Evolutionary conservation across 2,113 vertebrate species (phyloP).

Genomic region (Thamnaconus septentrionalis): DNA sequence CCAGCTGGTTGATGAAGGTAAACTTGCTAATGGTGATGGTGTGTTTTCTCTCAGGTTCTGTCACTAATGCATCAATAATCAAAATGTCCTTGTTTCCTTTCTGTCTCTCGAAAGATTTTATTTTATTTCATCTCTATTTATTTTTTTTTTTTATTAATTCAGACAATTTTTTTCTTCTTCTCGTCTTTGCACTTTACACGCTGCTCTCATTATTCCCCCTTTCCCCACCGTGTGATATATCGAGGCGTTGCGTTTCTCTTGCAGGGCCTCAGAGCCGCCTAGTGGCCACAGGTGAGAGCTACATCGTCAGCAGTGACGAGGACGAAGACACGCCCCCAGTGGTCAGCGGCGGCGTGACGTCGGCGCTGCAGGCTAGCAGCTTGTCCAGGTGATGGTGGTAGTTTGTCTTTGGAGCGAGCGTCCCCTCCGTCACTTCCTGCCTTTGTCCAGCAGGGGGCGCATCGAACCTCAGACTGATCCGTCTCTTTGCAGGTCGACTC

Average conservation of each 20-base stretch:
- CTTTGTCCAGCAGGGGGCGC: neutral
- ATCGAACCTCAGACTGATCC: neutral
- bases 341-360: slow-evolving; percentile 18
- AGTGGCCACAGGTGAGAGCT: slow-evolving; percentile 76
- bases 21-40: slow-evolving; percentile 2
- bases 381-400: slow-evolving; percentile 47
- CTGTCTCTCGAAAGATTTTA: no score
- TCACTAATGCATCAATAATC: no score
- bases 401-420: neutral
- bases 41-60: neutral
- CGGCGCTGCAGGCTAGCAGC: slow-evolving; percentile 29
- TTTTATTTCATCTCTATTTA: neutral
- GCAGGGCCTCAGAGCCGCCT: slow-evolving; percentile 48
- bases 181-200: no score
- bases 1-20: slow-evolving; percentile 77
- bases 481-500: slow-evolving; percentile 70
- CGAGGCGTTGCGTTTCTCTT: neutral
- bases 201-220: no score
- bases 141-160: neutral
- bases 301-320: slow-evolving; percentile 91
- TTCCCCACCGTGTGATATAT: neutral
- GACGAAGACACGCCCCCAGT: slow-evolving; percentile 79
- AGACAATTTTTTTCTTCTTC: neutral
- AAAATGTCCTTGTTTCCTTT: no score
- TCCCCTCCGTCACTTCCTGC: no score